phyloP scores from a whole-genome alignment of 2,797 vertebrate species.

The Lophotriccus pileatus region DNA sequence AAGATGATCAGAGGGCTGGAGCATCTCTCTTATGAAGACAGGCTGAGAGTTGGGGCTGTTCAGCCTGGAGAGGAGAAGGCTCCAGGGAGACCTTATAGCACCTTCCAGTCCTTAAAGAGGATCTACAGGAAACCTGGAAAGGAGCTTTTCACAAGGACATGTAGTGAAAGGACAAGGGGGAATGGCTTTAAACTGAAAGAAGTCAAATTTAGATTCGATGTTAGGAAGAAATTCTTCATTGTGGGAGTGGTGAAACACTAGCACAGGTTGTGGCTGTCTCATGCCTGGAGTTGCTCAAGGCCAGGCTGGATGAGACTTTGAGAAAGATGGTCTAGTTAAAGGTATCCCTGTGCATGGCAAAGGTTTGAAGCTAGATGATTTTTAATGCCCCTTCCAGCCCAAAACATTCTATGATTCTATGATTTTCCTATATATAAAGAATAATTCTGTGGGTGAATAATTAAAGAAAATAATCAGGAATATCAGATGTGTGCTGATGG shows the following conservation, averaged over 20 bases:
- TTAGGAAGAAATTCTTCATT: background rate
- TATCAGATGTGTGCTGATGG: background rate
- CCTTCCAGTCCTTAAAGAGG: background rate
- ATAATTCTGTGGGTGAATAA: background rate
- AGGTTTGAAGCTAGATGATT: background rate
- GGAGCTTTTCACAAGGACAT: background rate
- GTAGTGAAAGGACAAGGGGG: background rate
- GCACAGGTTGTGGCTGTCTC: background rate
- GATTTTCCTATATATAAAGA: background rate
- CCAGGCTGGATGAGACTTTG: background rate
- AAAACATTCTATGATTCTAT: background rate
- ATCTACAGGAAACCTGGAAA: accelerated
- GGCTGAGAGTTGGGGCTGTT: background rate
- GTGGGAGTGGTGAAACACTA: background rate
- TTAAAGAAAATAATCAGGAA: background rate
- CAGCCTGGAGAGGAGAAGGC: background rate
- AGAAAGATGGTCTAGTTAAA: background rate
- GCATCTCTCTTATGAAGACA: background rate
- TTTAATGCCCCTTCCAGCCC: background rate
- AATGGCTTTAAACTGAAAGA: background rate
- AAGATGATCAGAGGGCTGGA: background rate
- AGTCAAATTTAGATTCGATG: background rate
- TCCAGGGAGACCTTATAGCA: background rate
- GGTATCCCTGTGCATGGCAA: background rate
- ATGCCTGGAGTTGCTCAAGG: background rate